These are phyloP conservation scores for Marronus borbonicus DNA, from an alignment of 2,888 invertebrate species.

Conservation along the genomic window DNA sequence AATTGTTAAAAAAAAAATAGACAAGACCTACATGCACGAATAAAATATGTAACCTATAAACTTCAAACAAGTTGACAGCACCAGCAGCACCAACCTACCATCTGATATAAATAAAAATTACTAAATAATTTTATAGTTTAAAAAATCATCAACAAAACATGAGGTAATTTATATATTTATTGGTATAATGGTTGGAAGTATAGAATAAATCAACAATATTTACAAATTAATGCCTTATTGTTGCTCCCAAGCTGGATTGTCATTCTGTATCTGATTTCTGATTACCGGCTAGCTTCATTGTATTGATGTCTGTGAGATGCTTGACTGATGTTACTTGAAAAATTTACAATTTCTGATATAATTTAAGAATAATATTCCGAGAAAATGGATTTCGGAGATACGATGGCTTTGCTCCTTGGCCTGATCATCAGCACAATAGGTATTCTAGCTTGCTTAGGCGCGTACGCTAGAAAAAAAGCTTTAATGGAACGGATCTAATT, in stretches of 20 bases:
- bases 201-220: too few species aligned
- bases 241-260: neutral
- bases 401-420: conserved; percentile 77
- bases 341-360: conserved; percentile 5
- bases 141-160: too few species aligned
- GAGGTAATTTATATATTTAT: too few species aligned
- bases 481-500: conserved; percentile 64
- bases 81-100: neutral
- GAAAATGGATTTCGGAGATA: conserved; percentile 76
- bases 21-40: neutral
- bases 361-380: neutral
- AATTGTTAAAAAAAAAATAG: neutral
- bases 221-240: neutral
- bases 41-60: neutral
- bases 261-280: neutral
- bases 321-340: neutral
- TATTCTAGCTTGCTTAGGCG: conserved; percentile 79
- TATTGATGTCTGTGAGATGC: neutral
- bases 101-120: neutral
- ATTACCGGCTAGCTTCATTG: neutral
- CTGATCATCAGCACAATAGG: conserved; percentile 75
- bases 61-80: neutral
- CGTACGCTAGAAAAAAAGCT: conserved; percentile 78
- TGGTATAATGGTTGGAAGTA: too few species aligned
- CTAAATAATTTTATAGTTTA: neutral